Evolutionary conservation across 2,888 invertebrate genomes (phyloP), one percentile per base, ranked within the genome.

Genomic region (Platypus cylindrus): DNA sequence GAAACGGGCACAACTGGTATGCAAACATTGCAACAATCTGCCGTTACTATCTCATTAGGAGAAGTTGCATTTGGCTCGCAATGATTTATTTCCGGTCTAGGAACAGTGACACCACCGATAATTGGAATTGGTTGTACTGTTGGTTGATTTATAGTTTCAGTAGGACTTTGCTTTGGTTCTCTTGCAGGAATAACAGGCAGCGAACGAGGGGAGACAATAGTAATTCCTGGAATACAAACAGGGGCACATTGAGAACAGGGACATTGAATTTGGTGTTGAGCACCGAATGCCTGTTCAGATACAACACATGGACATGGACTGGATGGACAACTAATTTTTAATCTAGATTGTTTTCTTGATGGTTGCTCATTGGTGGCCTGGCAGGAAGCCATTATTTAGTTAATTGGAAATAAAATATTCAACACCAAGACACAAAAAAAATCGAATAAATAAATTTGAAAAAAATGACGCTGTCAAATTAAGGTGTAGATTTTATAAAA

Each of bases 361-460:
- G 46, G 37, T 15, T 43, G 30, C 28, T 43, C 45, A n/a, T 50
- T 50, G 39, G 52, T 52, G 3, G 53, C 48, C 34, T 44, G 45
- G 40, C 53, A 54, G 16, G 46, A 36, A 13, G 49, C 50, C 52
- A 53, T 53, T 36, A n/a, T n/a, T n/a, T n/a, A n/a, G n/a, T n/a
- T n/a, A n/a, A n/a, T n/a, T n/a, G n/a, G n/a, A n/a, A n/a, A n/a
- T n/a, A n/a, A n/a, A n/a, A n/a, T n/a, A n/a, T n/a, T n/a, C n/a
- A n/a, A n/a, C n/a, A n/a, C n/a, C n/a, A n/a, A n/a, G n/a, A n/a
- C n/a, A n/a, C n/a, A n/a, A n/a, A n/a, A n/a, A n/a, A n/a, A n/a
- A n/a, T n/a, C n/a, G n/a, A n/a, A n/a, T n/a, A n/a, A n/a, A n/a
- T n/a, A n/a, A n/a, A n/a, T n/a, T n/a, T n/a, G n/a, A n/a, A n/a